Percentiles rank a stretch among this genome's conserved stretches.
Conservation (phyloP, 2,888 invertebrate genomes). For the Andrena haemorrhoa region DNA sequence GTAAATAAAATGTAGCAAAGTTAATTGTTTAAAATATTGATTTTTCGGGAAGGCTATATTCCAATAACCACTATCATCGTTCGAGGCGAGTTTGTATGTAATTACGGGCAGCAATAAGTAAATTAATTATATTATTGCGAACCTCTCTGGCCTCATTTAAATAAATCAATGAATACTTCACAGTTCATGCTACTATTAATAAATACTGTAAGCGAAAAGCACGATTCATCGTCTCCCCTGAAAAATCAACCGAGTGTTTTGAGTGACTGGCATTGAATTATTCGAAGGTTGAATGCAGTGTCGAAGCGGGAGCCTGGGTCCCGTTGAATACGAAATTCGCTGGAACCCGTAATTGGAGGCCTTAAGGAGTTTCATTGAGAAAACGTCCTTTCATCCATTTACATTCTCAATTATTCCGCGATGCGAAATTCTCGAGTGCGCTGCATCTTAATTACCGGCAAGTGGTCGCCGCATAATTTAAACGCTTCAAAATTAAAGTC, state of each 20-base stretch:
- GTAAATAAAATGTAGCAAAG: too few species aligned
- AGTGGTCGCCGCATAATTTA: constrained; percentile 62
- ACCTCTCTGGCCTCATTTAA: too few species aligned
- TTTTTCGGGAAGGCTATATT: too few species aligned
- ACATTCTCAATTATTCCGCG: constrained; percentile 60
- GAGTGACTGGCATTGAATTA: constrained; percentile 13
- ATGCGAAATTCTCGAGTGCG: constrained; percentile 51
- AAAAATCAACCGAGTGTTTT: neutral
- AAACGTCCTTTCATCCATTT: constrained; percentile 57
- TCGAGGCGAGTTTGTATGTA: too few species aligned
- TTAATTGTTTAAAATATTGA: too few species aligned
- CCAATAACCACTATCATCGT: too few species aligned
- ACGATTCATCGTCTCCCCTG: neutral
- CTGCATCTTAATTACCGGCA: constrained; percentile 60
- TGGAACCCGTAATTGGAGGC: constrained; percentile 43
- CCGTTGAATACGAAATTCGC: constrained; percentile 30
- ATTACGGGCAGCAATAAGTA: too few species aligned
- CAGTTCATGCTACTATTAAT: too few species aligned
- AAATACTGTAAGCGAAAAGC: too few species aligned
- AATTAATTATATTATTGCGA: too few species aligned
- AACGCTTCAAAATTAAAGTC: constrained; percentile 53
- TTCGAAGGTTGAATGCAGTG: constrained; percentile 13
- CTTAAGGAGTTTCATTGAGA: constrained; percentile 55
- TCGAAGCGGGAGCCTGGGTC: constrained; percentile 6
- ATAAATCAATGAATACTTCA: too few species aligned